Evolutionary conservation across 1,140 invertebrate genomes (phyloP), one percentile per base, ranked within the genome.

Genomic region (Drosophila gunungcola): DNA sequence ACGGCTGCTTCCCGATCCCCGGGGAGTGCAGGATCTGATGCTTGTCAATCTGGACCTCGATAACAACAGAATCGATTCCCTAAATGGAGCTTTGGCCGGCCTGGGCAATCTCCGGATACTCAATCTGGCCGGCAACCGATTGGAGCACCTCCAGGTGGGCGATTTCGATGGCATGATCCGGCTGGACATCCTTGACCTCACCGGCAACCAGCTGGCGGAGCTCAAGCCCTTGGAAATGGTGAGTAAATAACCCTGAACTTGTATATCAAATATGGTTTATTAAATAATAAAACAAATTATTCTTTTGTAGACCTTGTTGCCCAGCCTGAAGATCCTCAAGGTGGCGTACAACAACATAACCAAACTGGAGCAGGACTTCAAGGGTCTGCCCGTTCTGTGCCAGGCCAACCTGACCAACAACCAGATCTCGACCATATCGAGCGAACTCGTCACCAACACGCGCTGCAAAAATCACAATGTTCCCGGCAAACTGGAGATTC

Each of bases 161-260:
- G 96, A 97, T 86, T 93, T 97, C 10, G 95, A 95, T 32, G 96
- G 96, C 34, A 93, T 97, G 67, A 95, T 95, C 54, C 94, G 94
- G 34, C 92, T 97, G 9, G 94, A 94, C 72, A 92, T 96, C 13
- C 93, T 97, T 5, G 96, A 97, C 90, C 93, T 97, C 12, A 97
- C 96, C 0, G 93, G 96, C 80, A 97, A 97, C 91, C 93, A 95
- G 51, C 93, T 97, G 10, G 94, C 94, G 12, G 96, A 96, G 4
- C 93, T 97, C 13, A 96, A 96, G 88, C 95, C 96, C 92, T 96
- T 95, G 36, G 96, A 96, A 61, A 96, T 96, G 94, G 96, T 97
- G 93, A 88, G 79, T 60, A 2, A 0, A 49, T 51, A 5, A 4
- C 9, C 1, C 12, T 12, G 1, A 13, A 41, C 29, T 51, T 21